Evolutionary conservation across 2,797 vertebrate genomes (phyloP).

Genomic region (Melanotaenia trifasciata): DNA sequence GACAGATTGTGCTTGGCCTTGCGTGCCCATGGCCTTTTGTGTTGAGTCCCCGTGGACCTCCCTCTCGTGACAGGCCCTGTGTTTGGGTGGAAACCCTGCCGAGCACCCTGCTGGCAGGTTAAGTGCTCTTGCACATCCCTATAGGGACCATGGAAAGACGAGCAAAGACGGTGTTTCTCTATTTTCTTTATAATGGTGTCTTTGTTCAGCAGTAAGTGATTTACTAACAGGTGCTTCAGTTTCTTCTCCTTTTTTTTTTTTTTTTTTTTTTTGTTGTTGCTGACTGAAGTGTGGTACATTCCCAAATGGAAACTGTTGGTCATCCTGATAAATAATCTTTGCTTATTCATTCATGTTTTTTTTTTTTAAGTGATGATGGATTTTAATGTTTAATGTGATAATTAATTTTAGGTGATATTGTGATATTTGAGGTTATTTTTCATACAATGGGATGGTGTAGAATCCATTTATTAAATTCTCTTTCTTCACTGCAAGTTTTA

Average conservation of each 20-base stretch:
- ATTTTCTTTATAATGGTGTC: constrained; percentile 31
- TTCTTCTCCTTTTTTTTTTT: background rate
- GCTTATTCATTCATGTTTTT: no score
- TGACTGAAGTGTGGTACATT: background rate
- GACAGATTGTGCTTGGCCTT: constrained; percentile 77
- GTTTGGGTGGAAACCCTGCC: constrained; percentile 73
- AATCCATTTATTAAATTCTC: background rate
- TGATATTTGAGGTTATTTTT: background rate
- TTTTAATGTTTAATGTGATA: background rate
- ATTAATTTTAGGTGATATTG: background rate
- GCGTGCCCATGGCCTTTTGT: constrained; percentile 78
- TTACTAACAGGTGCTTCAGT: background rate
- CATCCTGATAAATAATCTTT: background rate
- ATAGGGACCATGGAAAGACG: constrained; percentile 59
- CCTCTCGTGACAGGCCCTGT: constrained; percentile 79
- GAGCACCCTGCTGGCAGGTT: constrained; percentile 78
- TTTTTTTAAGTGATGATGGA: background rate
- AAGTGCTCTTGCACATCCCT: constrained; percentile 80
- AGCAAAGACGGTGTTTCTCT: constrained; percentile 43
- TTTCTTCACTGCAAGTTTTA: background rate
- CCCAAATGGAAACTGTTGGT: background rate
- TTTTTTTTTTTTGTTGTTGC: background rate
- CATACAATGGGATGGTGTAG: background rate
- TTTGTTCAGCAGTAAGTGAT: constrained; percentile 20
- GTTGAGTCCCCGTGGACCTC: constrained; percentile 70